Evolutionary conservation across 2,888 invertebrate species (phyloP), one percentile per base, ranked within the genome.

Genomic region (Xylophagus ater): DNA sequence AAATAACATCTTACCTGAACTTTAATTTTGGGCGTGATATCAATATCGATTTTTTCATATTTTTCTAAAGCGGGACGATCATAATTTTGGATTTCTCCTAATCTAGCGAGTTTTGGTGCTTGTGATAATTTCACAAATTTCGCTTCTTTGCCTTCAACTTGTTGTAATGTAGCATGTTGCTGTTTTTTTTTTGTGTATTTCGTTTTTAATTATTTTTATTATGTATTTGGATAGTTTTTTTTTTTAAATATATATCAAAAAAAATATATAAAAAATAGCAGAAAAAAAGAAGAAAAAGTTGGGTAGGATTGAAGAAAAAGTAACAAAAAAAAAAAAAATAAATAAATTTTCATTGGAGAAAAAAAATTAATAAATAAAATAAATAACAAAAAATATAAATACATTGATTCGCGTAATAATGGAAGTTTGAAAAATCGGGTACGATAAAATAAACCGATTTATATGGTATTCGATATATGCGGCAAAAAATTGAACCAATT

Each of bases 41-140:
- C 65, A 34, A 68, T 58, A 36, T 65, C 51, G 4, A 47, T 60
- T 44, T 69, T 67, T 54, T 76, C 74, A 52, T 71, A 78, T 60
- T 70, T 72, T 56, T 81, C 80, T 49, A 81, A 68, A 4, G 76
- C 74, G 12, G 81, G 74, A 49, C 78, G 71, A n/a, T 81, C 79
- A 54, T 82, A 82, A 58, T 83, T 80, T 77, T 71, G 37, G 76
- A 69, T 30, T 72, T 61, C 52, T 70, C 68, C 18, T 40, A 74
- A 57, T 10, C 69, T 69, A 50, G 72, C 70, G 6, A 69, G 69
- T 61, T 72, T 74, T 48, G 57, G 55, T 47, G 56, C 38, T 25
- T 52, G 46, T 14, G 55, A 53, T 25, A 58, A 41, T 42, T 55
- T 48, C 1, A 55, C 54, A 40, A 55, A 56, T 31, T 49, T 47